Base-by-base conservation (phyloP, 2,113 vertebrate species). In the Pontoporia blainvillei region DNA sequence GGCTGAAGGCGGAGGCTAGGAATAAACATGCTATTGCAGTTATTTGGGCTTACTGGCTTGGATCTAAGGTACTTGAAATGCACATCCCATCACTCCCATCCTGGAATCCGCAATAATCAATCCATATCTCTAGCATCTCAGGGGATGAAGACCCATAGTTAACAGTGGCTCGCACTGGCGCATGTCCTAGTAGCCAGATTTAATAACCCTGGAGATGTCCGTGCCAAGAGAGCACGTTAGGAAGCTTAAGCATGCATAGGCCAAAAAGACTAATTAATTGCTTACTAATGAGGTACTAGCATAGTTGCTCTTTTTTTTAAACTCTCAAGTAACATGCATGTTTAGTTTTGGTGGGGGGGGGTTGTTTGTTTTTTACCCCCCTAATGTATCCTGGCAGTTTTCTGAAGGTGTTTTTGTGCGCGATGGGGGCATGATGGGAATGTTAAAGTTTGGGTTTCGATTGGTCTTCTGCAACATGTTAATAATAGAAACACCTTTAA, bases 31-130 rank as follows among this genome's bases (percentile, higher is more conserved):
- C 99, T 98, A 99, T 99, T 98, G 99, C 99, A 98, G 99, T 99
- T 99, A 99, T 99, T 99, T 99, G 99, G 99, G 99, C 99, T 99
- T 99, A 98, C 99, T 99, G 99, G 99, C 99, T 99, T 99, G 99
- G 99, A 99, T 99, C 99, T 96, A 99, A 99, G 99, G 99, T 99
- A 99, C 99, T 99, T 99, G 95, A 83, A 94, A 98, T 98, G 98
- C 98, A 98, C 94, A 46, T 98, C 98, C 97, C 97, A n/a, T 98
- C 97, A 93, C 96, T 93, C 96, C 97, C 95, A 92, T 98, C 97
- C 98, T 29, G 98, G 98, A 98, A 98, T 93, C 92, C 46, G 57
- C 86, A 87, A 1, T 21, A 64, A 76, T 93, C 87, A 36, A 12
- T 39, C 94, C 83, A 96, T 90, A 90, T 93, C 71, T 71, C 15